Evolutionary conservation across 1,140 invertebrate species (phyloP), one percentile per base, ranked within the genome.

Genomic region (Orussus abietinus): DNA sequence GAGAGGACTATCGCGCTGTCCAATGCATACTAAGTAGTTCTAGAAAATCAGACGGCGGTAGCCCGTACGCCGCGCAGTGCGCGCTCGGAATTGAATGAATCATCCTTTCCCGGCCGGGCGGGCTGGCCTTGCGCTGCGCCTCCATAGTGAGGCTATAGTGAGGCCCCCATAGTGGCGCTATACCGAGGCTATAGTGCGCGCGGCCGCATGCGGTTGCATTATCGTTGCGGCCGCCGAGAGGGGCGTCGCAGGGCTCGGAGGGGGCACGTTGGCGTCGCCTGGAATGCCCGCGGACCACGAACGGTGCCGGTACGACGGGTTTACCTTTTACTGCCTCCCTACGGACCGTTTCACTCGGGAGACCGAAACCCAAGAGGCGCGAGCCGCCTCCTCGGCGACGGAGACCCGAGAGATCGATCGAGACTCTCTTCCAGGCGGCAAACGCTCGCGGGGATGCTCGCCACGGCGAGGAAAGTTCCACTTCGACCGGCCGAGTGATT

Each of bases 271-370:
- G 60, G 64, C 64, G 62, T 65, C 59, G 59, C 53, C 53, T 63
- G 62, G 62, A 65, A 66, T 66, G 62, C 55, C 57, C 59, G 58
- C 56, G 53, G 53, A 64, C 58, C 59, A 64, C 59, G 57, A 64
- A 62, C 54, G 55, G 54, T 63, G 59, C 61, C 53, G 53, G 62
- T 63, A 63, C 59, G 54, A 64, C 58, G 59, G 54, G 62, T 62
- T 66, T 62, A 57, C 64, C 59, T 65, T 65, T 65, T 66, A 66
- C 57, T 64, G 59, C 43, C 53, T 59, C 57, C 59, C 57, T 63
- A 62, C 63, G 55, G 62, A 59, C 58, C 53, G 63, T 64, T 64
- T 62, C 62, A 62, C 53, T 58, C 47, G 45, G 39, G 51, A 50
- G 43, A 47, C 44, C n/a, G n/a, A n/a, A n/a, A n/a, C n/a, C n/a